Conservation (phyloP, 2,113 vertebrate genomes). For the Oreochromis niloticus region DNA sequence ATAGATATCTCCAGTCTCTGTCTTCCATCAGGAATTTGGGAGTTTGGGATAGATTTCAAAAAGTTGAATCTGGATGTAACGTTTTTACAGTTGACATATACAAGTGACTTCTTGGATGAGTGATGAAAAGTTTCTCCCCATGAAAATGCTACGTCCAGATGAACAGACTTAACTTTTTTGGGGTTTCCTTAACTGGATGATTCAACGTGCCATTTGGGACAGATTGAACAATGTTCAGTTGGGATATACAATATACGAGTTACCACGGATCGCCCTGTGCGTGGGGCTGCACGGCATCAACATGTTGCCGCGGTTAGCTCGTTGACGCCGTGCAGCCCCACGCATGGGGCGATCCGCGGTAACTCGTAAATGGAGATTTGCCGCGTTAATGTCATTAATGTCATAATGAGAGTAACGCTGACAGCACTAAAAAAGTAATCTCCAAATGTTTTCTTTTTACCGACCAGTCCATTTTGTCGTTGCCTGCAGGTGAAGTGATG, state of each 20-base stretch:
- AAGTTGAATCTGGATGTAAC: neutral
- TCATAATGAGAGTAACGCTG: no score
- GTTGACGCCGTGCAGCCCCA: no score
- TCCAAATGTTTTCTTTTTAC: no score
- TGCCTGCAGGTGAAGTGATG: no score
- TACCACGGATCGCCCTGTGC: no score
- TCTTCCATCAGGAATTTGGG: neutral
- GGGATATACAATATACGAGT: neutral
- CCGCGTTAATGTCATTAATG: no score
- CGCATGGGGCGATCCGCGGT: no score
- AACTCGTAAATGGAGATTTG: no score
- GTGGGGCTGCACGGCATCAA: no score
- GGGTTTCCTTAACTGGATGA: neutral
- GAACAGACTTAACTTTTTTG: neutral
- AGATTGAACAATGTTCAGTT: fast-evolving
- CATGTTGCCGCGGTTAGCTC: no score
- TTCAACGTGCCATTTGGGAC: neutral
- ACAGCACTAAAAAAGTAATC: no score
- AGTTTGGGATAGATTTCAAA: neutral
- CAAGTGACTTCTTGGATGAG: neutral
- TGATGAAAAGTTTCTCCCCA: neutral
- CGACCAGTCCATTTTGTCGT: no score
- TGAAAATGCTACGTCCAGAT: neutral
- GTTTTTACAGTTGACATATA: neutral
- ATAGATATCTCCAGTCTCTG: neutral